phyloP scores from a whole-genome alignment of 2,888 invertebrate genomes.

The Aplocera efformata region DNA sequence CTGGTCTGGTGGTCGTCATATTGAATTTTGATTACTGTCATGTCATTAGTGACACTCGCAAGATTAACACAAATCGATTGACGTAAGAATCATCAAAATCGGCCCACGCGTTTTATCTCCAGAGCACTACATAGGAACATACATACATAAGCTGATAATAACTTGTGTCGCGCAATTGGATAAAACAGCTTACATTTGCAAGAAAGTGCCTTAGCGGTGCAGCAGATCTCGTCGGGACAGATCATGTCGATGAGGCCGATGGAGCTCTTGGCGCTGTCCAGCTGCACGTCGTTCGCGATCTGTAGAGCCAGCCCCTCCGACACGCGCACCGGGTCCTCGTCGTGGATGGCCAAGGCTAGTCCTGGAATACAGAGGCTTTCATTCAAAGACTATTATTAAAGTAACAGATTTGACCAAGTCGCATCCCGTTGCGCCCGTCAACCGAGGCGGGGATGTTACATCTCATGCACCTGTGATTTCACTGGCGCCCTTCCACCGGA shows the following conservation, averaged over 20 bases:
- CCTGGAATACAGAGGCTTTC: slow-evolving; percentile 36
- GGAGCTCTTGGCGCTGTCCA: slow-evolving; percentile 40
- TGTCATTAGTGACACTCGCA: too few species aligned
- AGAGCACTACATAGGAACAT: too few species aligned
- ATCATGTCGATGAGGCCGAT: slow-evolving; percentile 43
- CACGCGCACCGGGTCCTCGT: slow-evolving; percentile 46
- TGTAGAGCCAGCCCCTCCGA: slow-evolving; percentile 56
- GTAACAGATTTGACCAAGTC: not conserved
- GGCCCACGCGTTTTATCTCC: too few species aligned
- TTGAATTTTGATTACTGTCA: too few species aligned
- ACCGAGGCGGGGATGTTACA: too few species aligned
- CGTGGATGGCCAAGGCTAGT: slow-evolving; percentile 43
- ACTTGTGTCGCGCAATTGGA: not conserved
- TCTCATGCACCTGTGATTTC: too few species aligned
- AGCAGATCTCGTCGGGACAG: slow-evolving; percentile 39
- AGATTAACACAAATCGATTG: too few species aligned
- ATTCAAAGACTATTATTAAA: not conserved
- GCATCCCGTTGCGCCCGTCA: too few species aligned
- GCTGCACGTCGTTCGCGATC: slow-evolving; percentile 35
- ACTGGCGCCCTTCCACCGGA: too few species aligned
- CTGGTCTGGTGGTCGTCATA: too few species aligned
- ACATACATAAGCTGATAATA: not conserved
- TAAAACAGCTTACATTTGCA: slow-evolving; percentile 36
- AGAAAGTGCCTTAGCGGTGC: slow-evolving; percentile 39
- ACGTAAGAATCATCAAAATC: too few species aligned